Evolutionary conservation across 2,888 invertebrate species (phyloP).

Genomic region (Encarsia formosa): DNA sequence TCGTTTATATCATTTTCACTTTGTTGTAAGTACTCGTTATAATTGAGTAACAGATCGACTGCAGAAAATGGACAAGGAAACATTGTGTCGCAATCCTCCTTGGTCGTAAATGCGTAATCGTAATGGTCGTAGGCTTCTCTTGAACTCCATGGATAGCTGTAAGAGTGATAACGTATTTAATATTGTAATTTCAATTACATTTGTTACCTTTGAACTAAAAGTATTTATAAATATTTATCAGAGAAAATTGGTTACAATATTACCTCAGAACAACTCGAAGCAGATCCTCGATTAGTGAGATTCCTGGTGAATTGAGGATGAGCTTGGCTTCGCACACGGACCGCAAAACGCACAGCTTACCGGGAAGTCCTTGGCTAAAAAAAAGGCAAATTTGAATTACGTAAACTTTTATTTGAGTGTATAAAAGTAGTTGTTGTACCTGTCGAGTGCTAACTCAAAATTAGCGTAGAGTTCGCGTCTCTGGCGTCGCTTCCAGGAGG

Average conservation of each 20-base stretch:
- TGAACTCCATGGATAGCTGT: constrained; percentile 11
- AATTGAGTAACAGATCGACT: constrained; percentile 38
- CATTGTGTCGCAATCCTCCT: constrained; percentile 34
- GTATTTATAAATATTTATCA: no score
- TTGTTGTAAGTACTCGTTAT: constrained; percentile 8
- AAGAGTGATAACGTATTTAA: no score
- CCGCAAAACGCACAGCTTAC: constrained; percentile 61
- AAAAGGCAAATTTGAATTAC: no score
- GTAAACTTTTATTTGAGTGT: no score
- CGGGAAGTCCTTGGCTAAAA: constrained; percentile 62
- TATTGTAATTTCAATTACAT: no score
- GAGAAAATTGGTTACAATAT: no score
- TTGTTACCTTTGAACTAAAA: no score
- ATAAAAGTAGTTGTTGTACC: constrained; percentile 46
- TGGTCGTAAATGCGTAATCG: constrained; percentile 37
- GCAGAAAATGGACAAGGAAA: constrained; percentile 47
- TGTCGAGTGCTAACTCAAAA: constrained; percentile 51
- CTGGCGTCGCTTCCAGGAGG: constrained; percentile 42
- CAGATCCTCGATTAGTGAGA: constrained; percentile 65
- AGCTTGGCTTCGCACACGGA: constrained; percentile 65
- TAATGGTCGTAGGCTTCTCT: constrained; percentile 34
- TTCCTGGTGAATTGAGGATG: constrained; percentile 58
- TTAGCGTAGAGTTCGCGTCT: constrained; percentile 56
- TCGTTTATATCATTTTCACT: no score
- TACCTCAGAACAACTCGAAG: constrained; percentile 63